Evolutionary conservation across 2,113 vertebrate genomes (phyloP).

Genomic region (Platycercus adscitus): DNA sequence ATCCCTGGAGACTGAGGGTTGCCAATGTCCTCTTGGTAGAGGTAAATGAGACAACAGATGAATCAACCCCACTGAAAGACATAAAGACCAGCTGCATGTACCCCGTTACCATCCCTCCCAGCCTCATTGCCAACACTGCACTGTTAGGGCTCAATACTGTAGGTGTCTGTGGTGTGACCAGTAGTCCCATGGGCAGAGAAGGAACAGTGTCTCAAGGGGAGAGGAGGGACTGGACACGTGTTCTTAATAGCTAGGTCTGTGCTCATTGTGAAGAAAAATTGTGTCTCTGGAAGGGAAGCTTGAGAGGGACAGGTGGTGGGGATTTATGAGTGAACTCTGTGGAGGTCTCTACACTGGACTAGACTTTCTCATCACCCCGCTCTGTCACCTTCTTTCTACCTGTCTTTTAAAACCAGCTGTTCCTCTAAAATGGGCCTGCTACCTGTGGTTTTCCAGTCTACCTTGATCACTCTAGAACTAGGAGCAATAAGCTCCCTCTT

Average conservation of each 20-base stretch:
- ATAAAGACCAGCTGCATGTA: constrained; percentile 65
- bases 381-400: not conserved
- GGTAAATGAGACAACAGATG: not conserved
- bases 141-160: constrained; percentile 76
- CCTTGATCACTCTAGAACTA: constrained; percentile 70
- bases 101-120: constrained; percentile 68
- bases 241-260: not conserved
- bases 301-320: not conserved
- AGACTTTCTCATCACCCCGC: not conserved
- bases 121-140: constrained; percentile 66
- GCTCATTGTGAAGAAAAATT: not conserved
- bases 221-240: not conserved
- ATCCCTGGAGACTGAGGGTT: constrained; percentile 45
- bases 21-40: constrained; percentile 61
- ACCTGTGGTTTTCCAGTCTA: constrained; percentile 65
- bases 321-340: not conserved
- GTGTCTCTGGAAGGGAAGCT: not conserved
- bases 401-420: constrained; percentile 75
- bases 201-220: not conserved
- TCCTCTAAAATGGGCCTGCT: constrained; percentile 73
- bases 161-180: not conserved
- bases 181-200: not conserved
- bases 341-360: not conserved
- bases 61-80: constrained; percentile 52
- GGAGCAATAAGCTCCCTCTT: constrained; percentile 73